These are phyloP conservation scores for Aspidiotus rigidus DNA, from an alignment of 2,888 invertebrate species.

Conservation along the genomic window DNA sequence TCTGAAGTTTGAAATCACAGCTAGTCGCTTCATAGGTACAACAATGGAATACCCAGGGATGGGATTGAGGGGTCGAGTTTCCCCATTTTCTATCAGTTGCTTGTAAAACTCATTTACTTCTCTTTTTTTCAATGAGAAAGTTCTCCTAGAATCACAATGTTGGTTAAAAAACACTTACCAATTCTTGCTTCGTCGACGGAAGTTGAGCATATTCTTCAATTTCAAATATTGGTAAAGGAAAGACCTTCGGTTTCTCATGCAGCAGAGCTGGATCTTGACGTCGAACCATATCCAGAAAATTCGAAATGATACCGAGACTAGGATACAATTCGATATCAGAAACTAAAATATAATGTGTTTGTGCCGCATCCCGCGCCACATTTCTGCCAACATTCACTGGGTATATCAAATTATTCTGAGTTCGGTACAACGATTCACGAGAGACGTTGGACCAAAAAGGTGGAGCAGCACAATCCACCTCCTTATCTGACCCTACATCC, in stretches of 20 bases:
- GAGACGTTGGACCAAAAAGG: slow-evolving; percentile 62
- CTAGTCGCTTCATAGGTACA: too few relatives aligned
- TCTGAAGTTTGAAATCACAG: too few relatives aligned
- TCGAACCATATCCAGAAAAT: slow-evolving; percentile 77
- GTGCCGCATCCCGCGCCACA: slow-evolving; percentile 72
- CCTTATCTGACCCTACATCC: slow-evolving; percentile 50
- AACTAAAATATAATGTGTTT: slow-evolving; percentile 72
- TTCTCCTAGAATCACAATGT: too few relatives aligned
- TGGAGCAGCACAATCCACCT: slow-evolving; percentile 64
- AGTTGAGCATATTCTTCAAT: slow-evolving; percentile 54
- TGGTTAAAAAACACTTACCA: slow-evolving; percentile 46
- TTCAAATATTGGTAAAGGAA: slow-evolving; percentile 82
- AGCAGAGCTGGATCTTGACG: slow-evolving; percentile 58
- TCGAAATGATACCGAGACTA: slow-evolving; percentile 65
- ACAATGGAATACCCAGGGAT: too few relatives aligned
- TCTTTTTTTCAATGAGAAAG: too few relatives aligned
- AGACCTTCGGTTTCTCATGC: slow-evolving; percentile 59
- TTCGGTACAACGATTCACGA: slow-evolving; percentile 60
- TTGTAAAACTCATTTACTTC: too few relatives aligned
- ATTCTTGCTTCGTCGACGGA: slow-evolving; percentile 64
- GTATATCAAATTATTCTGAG: slow-evolving; percentile 69
- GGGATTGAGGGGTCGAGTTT: too few relatives aligned
- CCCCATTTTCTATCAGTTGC: too few relatives aligned
- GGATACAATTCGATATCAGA: slow-evolving; percentile 88
- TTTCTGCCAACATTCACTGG: slow-evolving; percentile 86